Evolutionary conservation across 2,113 vertebrate species (phyloP).

Genomic region (Myotis lucifugus): DNA sequence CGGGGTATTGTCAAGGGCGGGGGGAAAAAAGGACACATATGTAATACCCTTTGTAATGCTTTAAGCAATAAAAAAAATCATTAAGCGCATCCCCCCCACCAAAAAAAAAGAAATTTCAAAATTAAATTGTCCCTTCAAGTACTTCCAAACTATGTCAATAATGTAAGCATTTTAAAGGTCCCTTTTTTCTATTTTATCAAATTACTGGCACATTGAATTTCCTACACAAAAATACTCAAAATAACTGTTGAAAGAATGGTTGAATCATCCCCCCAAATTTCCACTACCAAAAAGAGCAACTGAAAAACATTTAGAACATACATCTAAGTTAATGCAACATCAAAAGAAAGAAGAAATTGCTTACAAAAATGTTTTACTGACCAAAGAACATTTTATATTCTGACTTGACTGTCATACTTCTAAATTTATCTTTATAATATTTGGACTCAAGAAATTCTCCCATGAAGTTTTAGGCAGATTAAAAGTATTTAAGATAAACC

Average conservation of each 20-base stretch:
- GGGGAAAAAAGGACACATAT: no score
- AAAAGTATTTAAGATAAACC: constrained; percentile 30
- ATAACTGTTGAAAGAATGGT: constrained; percentile 69
- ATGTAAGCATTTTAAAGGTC: constrained; percentile 72
- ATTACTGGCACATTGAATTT: constrained; percentile 78
- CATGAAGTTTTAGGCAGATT: not conserved
- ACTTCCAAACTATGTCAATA: constrained; percentile 62
- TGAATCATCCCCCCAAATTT: constrained; percentile 81
- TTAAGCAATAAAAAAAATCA: no score
- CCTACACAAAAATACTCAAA: constrained; percentile 71
- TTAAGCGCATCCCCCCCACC: no score
- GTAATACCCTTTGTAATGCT: no score
- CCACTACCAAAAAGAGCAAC: constrained; percentile 80
- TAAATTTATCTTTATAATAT: constrained; percentile 13
- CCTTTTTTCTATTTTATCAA: constrained; percentile 80
- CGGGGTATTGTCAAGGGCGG: no score
- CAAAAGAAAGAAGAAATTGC: constrained; percentile 53
- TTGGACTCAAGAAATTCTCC: constrained; percentile 13
- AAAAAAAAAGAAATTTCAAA: constrained; percentile 65
- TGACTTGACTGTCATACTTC: not conserved
- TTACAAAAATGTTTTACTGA: not conserved
- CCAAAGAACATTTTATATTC: not conserved
- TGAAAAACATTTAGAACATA: constrained; percentile 74
- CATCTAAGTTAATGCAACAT: constrained; percentile 72
- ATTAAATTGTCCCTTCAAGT: constrained; percentile 67